Evolutionary conservation across 2,113 vertebrate genomes (phyloP).

Genomic region (Rhinolophus sinicus): DNA sequence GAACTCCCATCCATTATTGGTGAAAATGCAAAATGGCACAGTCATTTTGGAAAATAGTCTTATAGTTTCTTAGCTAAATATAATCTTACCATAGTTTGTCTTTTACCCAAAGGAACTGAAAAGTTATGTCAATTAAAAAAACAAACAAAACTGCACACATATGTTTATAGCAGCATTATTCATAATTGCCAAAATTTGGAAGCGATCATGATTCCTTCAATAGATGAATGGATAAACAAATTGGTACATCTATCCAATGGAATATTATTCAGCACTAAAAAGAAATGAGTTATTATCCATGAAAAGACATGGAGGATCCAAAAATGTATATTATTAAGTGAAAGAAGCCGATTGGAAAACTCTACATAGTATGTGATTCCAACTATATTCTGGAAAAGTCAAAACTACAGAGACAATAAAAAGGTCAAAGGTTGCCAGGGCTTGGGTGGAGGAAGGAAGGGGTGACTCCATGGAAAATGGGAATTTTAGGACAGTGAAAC

Average conservation of each 20-base stretch:
- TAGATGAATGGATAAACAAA: not conserved
- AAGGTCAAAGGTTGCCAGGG: not conserved
- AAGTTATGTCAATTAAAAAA: not conserved
- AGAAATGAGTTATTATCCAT: not conserved
- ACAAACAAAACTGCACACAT: not conserved
- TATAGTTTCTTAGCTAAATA: not conserved
- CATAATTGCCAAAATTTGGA: not conserved
- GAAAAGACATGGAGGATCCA: not conserved
- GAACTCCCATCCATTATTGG: not conserved
- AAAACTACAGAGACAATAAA: not conserved
- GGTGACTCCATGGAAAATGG: not conserved
- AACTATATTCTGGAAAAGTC: not conserved
- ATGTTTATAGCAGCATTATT: not conserved
- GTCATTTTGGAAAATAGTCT: not conserved
- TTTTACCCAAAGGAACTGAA: not conserved
- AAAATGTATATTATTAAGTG: not conserved
- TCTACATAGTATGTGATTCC: not conserved
- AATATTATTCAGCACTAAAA: not conserved
- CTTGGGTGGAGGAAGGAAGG: not conserved
- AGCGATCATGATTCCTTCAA: not conserved
- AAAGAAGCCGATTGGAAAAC: not conserved
- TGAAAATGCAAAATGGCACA: not conserved
- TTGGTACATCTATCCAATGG: not conserved
- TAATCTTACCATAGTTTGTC: not conserved
- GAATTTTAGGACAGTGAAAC: not conserved